Base-by-base conservation (phyloP, 2,888 invertebrate species). In the Patella caerulea region DNA sequence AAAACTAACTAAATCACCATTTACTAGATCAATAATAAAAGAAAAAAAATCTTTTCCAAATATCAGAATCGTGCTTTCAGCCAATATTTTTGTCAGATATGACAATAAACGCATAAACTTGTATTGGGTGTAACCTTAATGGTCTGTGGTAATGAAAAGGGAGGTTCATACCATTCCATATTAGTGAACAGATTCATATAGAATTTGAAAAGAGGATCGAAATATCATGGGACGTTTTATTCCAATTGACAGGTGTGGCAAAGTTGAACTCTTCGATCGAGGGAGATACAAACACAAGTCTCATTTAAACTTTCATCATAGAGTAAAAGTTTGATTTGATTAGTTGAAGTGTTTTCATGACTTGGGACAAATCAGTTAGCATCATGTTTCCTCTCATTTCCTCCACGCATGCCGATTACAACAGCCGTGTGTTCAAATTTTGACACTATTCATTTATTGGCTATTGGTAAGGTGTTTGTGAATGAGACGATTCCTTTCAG, bases 251-350 rank as follows among this genome's bases (percentile, higher is more conserved):
- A 76, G 76, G 76, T 76, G 71, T 72, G 56, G 56, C n/a, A 14
- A 45, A 54, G 15, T 17, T 34, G 12, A 72, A 56, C 56, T 34
- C 71, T 24, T 24, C 76, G 56, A 72, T 76, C 72, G 52, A 71
- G 59, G 69, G 56, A 53, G 72, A n/a, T 45, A 72, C 76, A 76
- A 76, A 76, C 71, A 76, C 71, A 29, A 55, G 34, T 59, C 71
- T 55, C n/a, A 55, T 45, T 34, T 54, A 14, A 56, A 71, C 53
- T 73, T 29, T 29, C 78, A 53, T 34, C 65, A 65, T 65, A 3
- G 65, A 74, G 74, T 78, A 78, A 78, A 78, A 72, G 78, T 78
- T 71, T 71, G 74, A 71, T 71, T 72, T 71, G 78, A 71, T 78
- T 59, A 71, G 74, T 45, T 71, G 29, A 34, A 56, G 71, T 17